Conservation (phyloP, 2,113 vertebrate species). For the Nansenia antarctica region DNA sequence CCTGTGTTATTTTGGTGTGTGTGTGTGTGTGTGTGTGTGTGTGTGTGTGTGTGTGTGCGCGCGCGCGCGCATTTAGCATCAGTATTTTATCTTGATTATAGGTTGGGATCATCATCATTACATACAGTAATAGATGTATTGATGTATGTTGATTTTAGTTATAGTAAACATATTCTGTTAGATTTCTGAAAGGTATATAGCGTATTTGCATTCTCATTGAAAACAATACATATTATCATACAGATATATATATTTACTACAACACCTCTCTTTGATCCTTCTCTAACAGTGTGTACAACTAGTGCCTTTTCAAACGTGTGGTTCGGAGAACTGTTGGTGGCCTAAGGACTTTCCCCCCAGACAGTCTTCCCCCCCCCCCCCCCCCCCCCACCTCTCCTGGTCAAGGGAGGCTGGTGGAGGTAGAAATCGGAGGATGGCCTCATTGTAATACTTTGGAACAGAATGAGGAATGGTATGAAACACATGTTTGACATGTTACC, state of each 20-base stretch:
- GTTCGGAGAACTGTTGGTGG: constrained; percentile 15
- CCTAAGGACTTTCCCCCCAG: background rate
- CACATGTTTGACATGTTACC: too few species aligned
- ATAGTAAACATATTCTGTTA: constrained; percentile 82
- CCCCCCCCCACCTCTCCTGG: background rate
- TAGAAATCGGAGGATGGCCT: too few species aligned
- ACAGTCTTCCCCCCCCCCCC: too few species aligned
- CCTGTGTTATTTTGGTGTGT: constrained; percentile 43
- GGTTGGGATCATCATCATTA: constrained; percentile 89
- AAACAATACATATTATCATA: background rate
- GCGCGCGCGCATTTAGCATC: constrained; percentile 81
- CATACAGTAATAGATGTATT: constrained; percentile 88
- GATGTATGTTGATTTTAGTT: constrained; percentile 85
- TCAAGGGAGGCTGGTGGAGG: too few species aligned
- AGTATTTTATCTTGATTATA: constrained; percentile 92
- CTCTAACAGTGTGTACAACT: constrained; percentile 50
- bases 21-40: constrained; percentile 44
- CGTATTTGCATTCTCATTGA: background rate
- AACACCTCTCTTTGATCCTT: background rate
- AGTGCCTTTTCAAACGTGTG: constrained; percentile 64
- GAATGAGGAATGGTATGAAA: too few species aligned
- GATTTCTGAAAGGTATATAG: constrained; percentile 41
- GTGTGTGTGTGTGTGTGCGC: too few species aligned
- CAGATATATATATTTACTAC: background rate
- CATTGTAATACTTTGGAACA: too few species aligned